These are phyloP conservation scores for Calameuta idolon DNA, from an alignment of 2,888 invertebrate species.

Conservation along the genomic window DNA sequence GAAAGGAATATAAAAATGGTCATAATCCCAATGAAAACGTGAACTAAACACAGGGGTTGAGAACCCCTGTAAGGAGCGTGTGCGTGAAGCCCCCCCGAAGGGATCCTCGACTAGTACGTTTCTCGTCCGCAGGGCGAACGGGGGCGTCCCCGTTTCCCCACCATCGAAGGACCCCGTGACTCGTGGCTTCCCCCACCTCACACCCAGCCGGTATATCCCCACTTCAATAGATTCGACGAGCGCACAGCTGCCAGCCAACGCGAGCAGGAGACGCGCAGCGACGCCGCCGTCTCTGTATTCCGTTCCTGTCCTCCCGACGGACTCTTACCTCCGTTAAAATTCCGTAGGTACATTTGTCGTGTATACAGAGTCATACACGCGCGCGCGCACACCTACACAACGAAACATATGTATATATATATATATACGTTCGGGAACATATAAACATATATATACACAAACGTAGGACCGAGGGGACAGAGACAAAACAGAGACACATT, in stretches of 20 bases:
- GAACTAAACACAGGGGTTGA: conserved; percentile 18
- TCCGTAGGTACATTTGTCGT: conserved; percentile 4
- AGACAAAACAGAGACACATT: too few species aligned
- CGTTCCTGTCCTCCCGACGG: conserved; percentile 12
- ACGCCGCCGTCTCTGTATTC: conserved; percentile 20
- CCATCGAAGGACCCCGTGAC: neutral
- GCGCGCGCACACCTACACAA: too few species aligned
- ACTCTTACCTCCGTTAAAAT: conserved; percentile 5
- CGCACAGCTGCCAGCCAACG: conserved; percentile 27
- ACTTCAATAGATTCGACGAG: neutral
- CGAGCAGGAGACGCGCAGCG: conserved; percentile 24
- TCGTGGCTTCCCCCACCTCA: neutral
- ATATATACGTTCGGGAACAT: too few species aligned
- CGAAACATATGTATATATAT: too few species aligned
- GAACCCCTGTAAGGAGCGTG: conserved; percentile 41
- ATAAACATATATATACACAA: too few species aligned
- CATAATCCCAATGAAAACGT: too few species aligned
- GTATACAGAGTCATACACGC: neutral
- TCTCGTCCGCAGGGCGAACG: conserved; percentile 22
- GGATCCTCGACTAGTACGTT: conserved; percentile 29
- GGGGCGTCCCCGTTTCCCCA: conserved; percentile 13
- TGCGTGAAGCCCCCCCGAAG: conserved; percentile 32
- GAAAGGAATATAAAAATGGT: too few species aligned
- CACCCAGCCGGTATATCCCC: neutral
- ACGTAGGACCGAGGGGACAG: too few species aligned